These are phyloP conservation scores for Pygoscelis antarcticus DNA, from an alignment of 2,113 vertebrate genomes.

Conservation along the genomic window DNA sequence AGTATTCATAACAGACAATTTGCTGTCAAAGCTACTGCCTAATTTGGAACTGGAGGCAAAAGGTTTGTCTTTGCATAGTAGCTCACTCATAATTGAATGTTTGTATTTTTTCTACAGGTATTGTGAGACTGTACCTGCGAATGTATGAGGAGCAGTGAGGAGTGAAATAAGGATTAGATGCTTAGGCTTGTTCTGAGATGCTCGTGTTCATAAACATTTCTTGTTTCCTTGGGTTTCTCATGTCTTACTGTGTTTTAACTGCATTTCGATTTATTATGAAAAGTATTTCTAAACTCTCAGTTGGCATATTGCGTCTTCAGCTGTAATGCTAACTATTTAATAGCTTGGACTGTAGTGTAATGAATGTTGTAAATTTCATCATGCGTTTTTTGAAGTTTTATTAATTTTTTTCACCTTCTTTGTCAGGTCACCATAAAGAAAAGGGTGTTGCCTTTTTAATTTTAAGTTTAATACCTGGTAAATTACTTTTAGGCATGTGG, in stretches of 20 bases:
- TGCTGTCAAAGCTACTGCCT: not conserved
- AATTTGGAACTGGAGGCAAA: not conserved
- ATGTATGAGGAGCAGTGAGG: not conserved
- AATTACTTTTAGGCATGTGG: not conserved
- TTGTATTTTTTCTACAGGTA: not conserved
- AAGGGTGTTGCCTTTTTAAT: slow-evolving; percentile 33
- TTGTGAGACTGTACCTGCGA: not conserved
- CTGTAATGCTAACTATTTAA: not conserved
- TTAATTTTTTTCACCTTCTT: not conserved
- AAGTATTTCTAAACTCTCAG: not conserved
- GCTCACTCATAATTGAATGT: not conserved
- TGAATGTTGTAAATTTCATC: not conserved
- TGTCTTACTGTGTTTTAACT: not conserved
- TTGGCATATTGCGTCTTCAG: not conserved
- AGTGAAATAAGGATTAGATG: not conserved
- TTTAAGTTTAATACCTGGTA: slow-evolving; percentile 13
- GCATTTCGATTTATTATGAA: not conserved
- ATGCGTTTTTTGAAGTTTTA: not conserved
- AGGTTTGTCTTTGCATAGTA: not conserved
- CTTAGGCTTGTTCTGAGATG: not conserved
- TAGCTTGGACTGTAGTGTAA: not conserved
- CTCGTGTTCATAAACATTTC: not conserved
- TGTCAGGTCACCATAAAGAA: not conserved
- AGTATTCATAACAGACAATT: not conserved
- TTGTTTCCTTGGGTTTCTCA: not conserved